Evolutionary conservation across 2,797 vertebrate genomes (phyloP).

Genomic region (Mycteria americana): DNA sequence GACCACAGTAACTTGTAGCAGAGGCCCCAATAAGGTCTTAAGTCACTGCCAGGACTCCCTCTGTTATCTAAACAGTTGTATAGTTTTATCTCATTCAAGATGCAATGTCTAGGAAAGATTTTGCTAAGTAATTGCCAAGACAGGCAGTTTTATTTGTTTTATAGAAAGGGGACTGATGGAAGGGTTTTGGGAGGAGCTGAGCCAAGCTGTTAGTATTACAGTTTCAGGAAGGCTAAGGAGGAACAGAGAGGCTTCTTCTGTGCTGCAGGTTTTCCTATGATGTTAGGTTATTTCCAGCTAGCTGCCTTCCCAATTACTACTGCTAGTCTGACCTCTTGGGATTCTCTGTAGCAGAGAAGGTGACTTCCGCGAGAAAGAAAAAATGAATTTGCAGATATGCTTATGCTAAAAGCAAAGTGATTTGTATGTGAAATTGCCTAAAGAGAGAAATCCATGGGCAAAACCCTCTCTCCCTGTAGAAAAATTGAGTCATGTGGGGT

Average conservation of each 20-base stretch:
- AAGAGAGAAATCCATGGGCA: neutral
- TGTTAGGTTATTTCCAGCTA: neutral
- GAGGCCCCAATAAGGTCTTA: neutral
- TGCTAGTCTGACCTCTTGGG: neutral
- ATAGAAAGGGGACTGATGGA: neutral
- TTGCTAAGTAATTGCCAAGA: neutral
- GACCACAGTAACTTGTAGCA: neutral
- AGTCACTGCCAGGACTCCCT: neutral
- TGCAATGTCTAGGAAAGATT: neutral
- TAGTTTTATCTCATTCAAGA: neutral
- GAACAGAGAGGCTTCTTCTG: neutral
- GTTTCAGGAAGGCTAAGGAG: neutral
- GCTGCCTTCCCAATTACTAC: neutral
- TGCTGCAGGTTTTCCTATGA: neutral
- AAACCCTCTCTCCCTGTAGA: neutral
- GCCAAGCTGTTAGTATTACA: neutral
- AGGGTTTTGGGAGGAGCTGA: neutral
- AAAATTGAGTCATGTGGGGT: neutral
- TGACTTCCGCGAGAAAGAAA: neutral
- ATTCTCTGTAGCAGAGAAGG: neutral
- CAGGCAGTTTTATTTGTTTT: neutral
- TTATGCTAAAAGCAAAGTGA: neutral
- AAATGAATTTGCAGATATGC: neutral
- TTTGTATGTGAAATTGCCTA: neutral
- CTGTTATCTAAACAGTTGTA: neutral